Evolutionary conservation across 2,888 invertebrate species (phyloP), one percentile per base, ranked within the genome.

Genomic region (Perizoma flavofasciatum): DNA sequence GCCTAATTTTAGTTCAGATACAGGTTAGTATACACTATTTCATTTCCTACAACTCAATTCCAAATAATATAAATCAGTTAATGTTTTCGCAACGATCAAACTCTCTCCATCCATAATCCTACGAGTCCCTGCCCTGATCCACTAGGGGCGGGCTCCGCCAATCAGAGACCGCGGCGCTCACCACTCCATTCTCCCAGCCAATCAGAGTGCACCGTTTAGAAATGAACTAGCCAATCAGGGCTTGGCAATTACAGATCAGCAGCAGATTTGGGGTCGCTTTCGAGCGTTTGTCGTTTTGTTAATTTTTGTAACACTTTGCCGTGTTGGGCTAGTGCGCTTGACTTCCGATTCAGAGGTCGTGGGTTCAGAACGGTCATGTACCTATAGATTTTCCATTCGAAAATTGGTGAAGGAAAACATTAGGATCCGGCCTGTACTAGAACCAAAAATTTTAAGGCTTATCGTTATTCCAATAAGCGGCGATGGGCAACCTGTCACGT

Each of bases 201-300:
- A 89, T 87, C 61, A 65, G 55, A 44, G 22, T 0, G 4, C 62
- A 4, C 60, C 57, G 68, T 78, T 77, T 79, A 74, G 81, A 79
- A 85, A 78, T 68, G 70, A 61, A 35, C 62, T 57, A 75, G 64
- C 90, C 88, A 90, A 91, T 89, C 69, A 67, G 60, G 58, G 63
- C 4, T 3, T 79, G 66, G 82, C 85, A 87, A 89, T 89, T 88
- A 89, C 60, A 78, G 85, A 83, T 88, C 86, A 86, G 81, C 72
- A 63, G 75, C 78, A 82, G 79, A 82, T 90, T 90, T 88, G 86
- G 89, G 90, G 89, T 88, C 86, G 78, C 82, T 82, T 87, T 82
- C 74, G 74, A 72, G 69, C 78, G 77, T 78, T 88, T 85, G 77
- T 77, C 78, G 78, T 74, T 80, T 81, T 82, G 73, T 41, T 44